phyloP scores from a whole-genome alignment of 2,113 vertebrate genomes.

The Platysteira castanea region DNA sequence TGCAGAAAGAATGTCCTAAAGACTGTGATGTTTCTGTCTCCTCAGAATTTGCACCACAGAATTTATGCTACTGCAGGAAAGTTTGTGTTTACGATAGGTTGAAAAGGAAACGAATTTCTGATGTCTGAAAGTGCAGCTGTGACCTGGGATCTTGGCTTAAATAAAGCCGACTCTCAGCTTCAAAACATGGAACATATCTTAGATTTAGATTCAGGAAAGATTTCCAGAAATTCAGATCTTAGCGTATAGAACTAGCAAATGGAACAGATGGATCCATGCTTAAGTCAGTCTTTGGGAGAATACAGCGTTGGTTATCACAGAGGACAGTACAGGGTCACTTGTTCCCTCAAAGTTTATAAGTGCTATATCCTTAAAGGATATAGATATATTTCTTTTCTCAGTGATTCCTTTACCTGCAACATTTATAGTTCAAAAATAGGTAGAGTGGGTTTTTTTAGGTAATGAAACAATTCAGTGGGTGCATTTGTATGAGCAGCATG shows the following conservation, averaged over 20 bases:
- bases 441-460: not conserved
- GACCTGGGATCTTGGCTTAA: not conserved
- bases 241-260: not conserved
- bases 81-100: not conserved
- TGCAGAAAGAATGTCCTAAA: not conserved
- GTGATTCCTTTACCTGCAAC: not conserved
- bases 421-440: not conserved
- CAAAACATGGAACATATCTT: not conserved
- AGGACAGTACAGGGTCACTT: not conserved
- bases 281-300: not conserved
- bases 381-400: not conserved
- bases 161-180: not conserved
- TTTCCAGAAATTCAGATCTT: not conserved
- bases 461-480: not conserved
- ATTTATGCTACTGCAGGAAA: not conserved
- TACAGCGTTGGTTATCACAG: not conserved
- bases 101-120: not conserved
- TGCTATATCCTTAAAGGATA: not conserved
- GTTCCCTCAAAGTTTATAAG: not conserved
- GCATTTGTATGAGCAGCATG: not conserved
- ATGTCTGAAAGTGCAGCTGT: not conserved
- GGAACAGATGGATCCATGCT: not conserved
- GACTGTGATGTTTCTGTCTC: not conserved
- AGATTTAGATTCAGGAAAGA: not conserved
- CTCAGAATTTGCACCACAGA: not conserved